Percentiles rank a stretch among this genome's conserved stretches.
phyloP scores from a whole-genome alignment of 2,888 invertebrate species.

The Scaptomyza reducta region DNA sequence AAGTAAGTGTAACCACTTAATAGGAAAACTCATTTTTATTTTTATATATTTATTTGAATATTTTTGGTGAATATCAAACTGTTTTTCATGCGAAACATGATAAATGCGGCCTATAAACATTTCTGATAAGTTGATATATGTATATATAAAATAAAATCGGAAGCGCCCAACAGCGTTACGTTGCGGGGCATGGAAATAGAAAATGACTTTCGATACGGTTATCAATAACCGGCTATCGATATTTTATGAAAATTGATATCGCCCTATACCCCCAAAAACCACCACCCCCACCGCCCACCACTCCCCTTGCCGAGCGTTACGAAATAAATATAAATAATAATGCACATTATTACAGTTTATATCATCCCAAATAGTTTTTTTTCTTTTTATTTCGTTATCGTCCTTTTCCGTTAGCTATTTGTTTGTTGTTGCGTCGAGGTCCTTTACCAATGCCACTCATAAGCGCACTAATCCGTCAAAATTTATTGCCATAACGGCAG shows the following conservation, averaged over 20 bases:
- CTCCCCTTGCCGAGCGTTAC: constrained; percentile 25
- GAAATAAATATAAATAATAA: constrained; percentile 78
- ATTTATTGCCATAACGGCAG: constrained; percentile 68
- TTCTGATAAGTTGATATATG: constrained; percentile 61
- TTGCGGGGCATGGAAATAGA: constrained; percentile 53
- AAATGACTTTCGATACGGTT: constrained; percentile 78
- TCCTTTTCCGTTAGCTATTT: constrained; percentile 2
- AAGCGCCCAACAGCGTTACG: too few relatives aligned
- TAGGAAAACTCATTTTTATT: too few relatives aligned
- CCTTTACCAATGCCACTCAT: constrained; percentile 69
- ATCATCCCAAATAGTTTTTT: constrained; percentile 68
- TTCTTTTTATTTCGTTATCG: constrained; percentile 24
- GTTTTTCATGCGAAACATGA: constrained; percentile 37
- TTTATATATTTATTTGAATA: neutral
- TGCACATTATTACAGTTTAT: constrained; percentile 77
- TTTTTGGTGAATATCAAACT: too few relatives aligned
- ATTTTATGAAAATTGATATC: constrained; percentile 78
- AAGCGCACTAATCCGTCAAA: constrained; percentile 77
- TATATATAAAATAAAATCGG: constrained; percentile 43
- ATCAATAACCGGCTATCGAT: constrained; percentile 78
- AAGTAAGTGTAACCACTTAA: neutral
- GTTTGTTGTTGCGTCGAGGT: constrained; percentile 20
- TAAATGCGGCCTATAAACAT: constrained; percentile 56
- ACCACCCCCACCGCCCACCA: too few relatives aligned
- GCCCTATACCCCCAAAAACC: too few relatives aligned